A percentile compares a stretch with the other conserved stretches of the same genome.
phyloP scores from a whole-genome alignment of 2,888 invertebrate genomes.

The Matsumyia berberina region DNA sequence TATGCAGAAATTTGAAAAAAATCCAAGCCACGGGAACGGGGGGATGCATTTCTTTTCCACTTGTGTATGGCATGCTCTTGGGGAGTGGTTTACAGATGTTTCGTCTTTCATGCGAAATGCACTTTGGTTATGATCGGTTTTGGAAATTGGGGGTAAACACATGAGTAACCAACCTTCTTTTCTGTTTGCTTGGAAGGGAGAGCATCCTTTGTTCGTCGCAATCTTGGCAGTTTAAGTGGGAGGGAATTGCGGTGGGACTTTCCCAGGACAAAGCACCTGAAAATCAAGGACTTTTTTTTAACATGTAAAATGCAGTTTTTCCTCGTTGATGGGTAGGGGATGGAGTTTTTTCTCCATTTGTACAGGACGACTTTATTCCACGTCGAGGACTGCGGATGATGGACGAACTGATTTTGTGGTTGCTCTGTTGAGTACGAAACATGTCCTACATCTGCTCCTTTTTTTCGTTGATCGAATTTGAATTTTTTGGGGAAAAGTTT shows the following conservation, averaged over 20 bases:
- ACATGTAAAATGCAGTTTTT: not conserved
- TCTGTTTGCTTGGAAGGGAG: not conserved
- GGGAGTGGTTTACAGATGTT: constrained; percentile 60
- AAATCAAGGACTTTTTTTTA: constrained; percentile 22
- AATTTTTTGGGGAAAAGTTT: constrained; percentile 29
- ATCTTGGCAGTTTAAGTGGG: constrained; percentile 15
- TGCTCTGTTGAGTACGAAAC: not conserved
- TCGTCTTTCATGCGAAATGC: constrained; percentile 48
- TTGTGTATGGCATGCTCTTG: constrained; percentile 42
- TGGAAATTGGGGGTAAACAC: constrained; percentile 41
- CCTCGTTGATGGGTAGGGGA: not conserved
- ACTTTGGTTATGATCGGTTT: constrained; percentile 72
- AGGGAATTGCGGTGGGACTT: not conserved
- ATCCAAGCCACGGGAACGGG: constrained; percentile 5
- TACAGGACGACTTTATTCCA: not conserved
- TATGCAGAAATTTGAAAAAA: constrained; percentile 65
- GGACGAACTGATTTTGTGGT: constrained; percentile 42
- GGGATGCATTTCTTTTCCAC: constrained; percentile 13
- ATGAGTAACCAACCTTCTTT: constrained; percentile 10
- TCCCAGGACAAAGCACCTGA: constrained; percentile 22
- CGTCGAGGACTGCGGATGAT: constrained; percentile 26
- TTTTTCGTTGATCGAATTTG: not conserved
- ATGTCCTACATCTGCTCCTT: no score
- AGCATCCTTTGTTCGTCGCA: constrained; percentile 28
- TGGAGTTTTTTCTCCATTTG: not conserved